phyloP scores from a whole-genome alignment of 2,888 invertebrate species.

The Microchrysa polita region DNA sequence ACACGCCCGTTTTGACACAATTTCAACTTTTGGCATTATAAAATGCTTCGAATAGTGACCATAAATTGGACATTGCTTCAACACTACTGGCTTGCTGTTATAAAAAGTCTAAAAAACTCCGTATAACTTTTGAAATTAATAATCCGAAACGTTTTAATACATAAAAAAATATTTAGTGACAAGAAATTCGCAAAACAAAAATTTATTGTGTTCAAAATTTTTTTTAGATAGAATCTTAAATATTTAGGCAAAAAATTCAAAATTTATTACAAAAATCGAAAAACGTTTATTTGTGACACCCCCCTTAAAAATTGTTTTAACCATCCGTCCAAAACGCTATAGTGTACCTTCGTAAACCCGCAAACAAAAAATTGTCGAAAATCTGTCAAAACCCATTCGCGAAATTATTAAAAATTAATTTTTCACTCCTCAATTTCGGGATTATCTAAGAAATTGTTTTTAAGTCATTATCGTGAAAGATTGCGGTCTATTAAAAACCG shows the following conservation, averaged over 20 bases:
- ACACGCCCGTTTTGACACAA: neutral
- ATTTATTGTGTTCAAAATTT: slow-evolving; percentile 24
- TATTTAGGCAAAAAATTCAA: neutral
- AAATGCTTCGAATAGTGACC: slow-evolving; percentile 47
- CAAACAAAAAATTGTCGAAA: neutral
- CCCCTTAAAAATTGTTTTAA: neutral
- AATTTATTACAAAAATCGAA: no score
- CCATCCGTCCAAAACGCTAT: slow-evolving; percentile 27
- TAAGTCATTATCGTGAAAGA: slow-evolving; percentile 51
- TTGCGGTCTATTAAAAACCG: neutral
- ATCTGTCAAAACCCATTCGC: neutral
- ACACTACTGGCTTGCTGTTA: slow-evolving; percentile 44
- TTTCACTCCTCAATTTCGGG: neutral
- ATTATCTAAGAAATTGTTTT: slow-evolving; percentile 34
- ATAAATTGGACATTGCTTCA: slow-evolving; percentile 48
- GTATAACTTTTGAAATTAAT: slow-evolving; percentile 34
- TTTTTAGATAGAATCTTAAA: slow-evolving; percentile 16
- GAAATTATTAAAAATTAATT: neutral
- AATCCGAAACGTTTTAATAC: neutral
- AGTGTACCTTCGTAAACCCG: no score
- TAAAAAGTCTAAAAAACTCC: slow-evolving; percentile 20
- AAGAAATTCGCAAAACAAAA: slow-evolving; percentile 9
- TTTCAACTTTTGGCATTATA: slow-evolving; percentile 20
- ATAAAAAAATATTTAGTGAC: slow-evolving; percentile 16
- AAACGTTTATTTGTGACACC: no score